Percentiles rank a stretch among this genome's conserved stretches.
These are phyloP conservation scores for Trichomalopsis sarcophagae DNA, from an alignment of 1,140 invertebrate species.

Conservation along the genomic window DNA sequence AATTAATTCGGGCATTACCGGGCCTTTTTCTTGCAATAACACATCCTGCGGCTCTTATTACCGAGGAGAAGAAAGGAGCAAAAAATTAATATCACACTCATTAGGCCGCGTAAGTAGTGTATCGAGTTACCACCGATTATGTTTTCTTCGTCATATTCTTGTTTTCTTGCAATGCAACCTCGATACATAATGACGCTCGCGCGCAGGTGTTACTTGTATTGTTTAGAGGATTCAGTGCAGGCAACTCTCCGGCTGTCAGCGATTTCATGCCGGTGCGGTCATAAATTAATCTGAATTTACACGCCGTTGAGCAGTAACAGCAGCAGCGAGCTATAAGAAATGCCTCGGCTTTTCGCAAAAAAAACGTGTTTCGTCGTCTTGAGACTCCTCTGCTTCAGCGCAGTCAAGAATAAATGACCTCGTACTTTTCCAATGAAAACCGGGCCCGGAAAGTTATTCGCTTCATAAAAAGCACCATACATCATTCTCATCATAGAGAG, in stretches of 20 bases:
- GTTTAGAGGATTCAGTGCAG: no score
- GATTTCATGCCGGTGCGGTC: background rate
- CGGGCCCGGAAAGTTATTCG: background rate
- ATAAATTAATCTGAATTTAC: conserved; percentile 18
- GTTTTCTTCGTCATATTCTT: background rate
- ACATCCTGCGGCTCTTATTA: background rate
- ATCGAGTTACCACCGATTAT: background rate
- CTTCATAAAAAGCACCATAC: conserved; percentile 11
- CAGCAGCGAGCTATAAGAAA: no score
- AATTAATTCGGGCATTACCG: conserved; percentile 34
- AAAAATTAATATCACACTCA: conserved; percentile 32
- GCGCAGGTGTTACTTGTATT: background rate
- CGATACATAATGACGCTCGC: background rate
- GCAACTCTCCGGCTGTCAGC: background rate
- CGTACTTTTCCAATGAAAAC: conserved; percentile 11
- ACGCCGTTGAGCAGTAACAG: background rate
- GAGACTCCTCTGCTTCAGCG: background rate
- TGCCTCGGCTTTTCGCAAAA: conserved; percentile 3
- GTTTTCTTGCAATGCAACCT: background rate
- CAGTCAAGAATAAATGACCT: conserved; percentile 2
- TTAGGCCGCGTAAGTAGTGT: conserved; percentile 34
- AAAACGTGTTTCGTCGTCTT: background rate
- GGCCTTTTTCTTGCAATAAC: background rate
- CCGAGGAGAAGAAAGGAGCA: background rate
- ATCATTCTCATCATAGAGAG: background rate